phyloP scores from a whole-genome alignment of 2,888 invertebrate genomes.

The Epistrophe grossulariae region DNA sequence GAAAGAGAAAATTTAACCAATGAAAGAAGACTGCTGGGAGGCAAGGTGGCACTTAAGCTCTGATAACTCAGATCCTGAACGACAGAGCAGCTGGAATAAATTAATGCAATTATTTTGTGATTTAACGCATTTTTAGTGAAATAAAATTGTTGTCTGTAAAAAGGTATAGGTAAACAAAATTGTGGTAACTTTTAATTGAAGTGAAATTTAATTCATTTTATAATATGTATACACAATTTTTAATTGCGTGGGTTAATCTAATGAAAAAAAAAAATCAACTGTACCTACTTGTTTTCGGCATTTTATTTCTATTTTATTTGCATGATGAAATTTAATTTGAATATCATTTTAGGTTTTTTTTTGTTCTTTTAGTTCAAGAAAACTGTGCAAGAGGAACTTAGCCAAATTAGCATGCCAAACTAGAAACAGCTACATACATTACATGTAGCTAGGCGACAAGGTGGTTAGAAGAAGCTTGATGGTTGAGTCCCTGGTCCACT shows the following conservation, averaged over 20 bases:
- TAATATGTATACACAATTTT: constrained; percentile 33
- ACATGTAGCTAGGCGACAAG: too few species aligned
- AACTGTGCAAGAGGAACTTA: too few species aligned
- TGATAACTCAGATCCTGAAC: constrained; percentile 34
- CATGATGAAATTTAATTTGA: too few species aligned
- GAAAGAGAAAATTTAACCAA: not conserved
- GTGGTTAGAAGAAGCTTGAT: too few species aligned
- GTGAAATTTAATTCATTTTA: constrained; percentile 44
- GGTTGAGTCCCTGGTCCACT: too few species aligned
- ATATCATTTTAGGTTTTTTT: too few species aligned
- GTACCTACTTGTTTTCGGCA: not conserved
- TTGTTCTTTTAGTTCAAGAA: too few species aligned
- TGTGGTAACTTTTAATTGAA: constrained; percentile 64
- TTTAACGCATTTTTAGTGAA: constrained; percentile 55
- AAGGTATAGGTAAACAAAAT: constrained; percentile 31
- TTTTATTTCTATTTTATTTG: too few species aligned
- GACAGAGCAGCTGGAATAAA: constrained; percentile 47
- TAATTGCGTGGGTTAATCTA: constrained; percentile 57
- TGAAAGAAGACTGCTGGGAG: not conserved
- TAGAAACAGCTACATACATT: too few species aligned
- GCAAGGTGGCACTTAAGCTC: constrained; percentile 50
- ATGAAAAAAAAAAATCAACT: constrained; percentile 5
- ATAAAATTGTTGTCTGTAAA: constrained; percentile 32
- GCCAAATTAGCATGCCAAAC: too few species aligned
- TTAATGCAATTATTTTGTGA: constrained; percentile 72